Evolutionary conservation across 2,797 vertebrate species (phyloP), one percentile per base, ranked within the genome.

Genomic region (Nasua narica): DNA sequence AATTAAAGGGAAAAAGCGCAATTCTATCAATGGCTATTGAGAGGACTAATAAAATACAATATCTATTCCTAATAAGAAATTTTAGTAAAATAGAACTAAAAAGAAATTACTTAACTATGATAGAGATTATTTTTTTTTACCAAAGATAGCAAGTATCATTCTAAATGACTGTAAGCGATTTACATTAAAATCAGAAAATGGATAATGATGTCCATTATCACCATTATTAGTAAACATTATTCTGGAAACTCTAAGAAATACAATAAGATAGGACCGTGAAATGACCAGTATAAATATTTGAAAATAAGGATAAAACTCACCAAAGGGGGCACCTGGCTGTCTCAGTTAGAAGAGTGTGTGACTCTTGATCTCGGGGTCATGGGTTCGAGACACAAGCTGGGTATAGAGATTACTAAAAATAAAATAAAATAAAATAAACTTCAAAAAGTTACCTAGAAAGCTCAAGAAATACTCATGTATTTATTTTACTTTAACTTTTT

Each of bases 71-170:
- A 86, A 82, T 52, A 92, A 78, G 14, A 65, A 85, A 69, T 92
- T 84, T 89, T 92, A 90, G 50, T 92, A 81, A 94, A 90, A 81
- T 60, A 89, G 18, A 35, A 89, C 19, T 48, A 87, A 74, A 85
- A 67, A 25, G 54, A 90, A 96, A 48, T 43, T 77, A 83, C 10
- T 76, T 82, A 94, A 50, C 5, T 27, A 23, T 82, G n/a, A 94
- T 72, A 77, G 16, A 70, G 12, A 69, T 81, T 72, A 89, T 29
- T 89, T 74, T 81, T 74, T 82, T 29, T 89, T 74, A 76, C 2
- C 25, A 79, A 97, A 76, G 21, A 82, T 9, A 94, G 37, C 23
- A 87, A 83, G 58, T 58, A 67, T 79, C 19, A 72, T 78, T 87
- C 7, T 72, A 83, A 86, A 74, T 65, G 27, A 46, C 60, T 72